Evolutionary conservation across 2,888 invertebrate genomes (phyloP), one percentile per base, ranked within the genome.

Genomic region (Taphrorychus bicolor): DNA sequence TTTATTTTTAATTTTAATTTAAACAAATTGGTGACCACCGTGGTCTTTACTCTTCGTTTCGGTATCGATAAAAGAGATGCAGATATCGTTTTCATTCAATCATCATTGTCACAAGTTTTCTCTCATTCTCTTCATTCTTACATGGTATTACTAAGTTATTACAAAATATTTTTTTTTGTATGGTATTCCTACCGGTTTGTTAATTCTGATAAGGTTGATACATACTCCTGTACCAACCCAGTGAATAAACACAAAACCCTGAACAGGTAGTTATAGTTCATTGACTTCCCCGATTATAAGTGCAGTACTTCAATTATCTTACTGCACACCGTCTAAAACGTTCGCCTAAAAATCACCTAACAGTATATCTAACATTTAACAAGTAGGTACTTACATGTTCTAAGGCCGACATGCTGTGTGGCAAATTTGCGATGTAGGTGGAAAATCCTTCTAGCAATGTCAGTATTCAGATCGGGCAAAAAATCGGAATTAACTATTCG

Each of bases 381-480:
- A 32, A 32, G 32, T 32, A 32, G 49, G 49, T 49, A 49, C 19
- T 32, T 9, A 32, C 32, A 19, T 49, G 18, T 11, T 7, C 49
- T 49, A 19, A 17, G 18, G 49, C 49, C 49, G 49, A 19, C 49
- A 54, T 32, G 32, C 40, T 63, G 62, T 63, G 62, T 49, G 62
- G 62, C 49, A 51, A 24, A 24, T 57, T 56, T 63, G 48, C 53
- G 17, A 54, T 40, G 66, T 66, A 45, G 66, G 66, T 66, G 59
- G 53, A 41, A 60, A 66, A 32, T 45, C 59, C 54, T 49, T 32
- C 11, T 18, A 21, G 66, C 66, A 56, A 66, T 66, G 60, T 66
- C 66, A 66, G 66, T 49, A 60, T 66, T 66, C 59, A 48, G 59
- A 54, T 66, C 48, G 49, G 24, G 54, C 48, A 17, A 66, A 66